Evolutionary conservation across 2,797 vertebrate species (phyloP).

Genomic region (Epinephelus malabaricus): DNA sequence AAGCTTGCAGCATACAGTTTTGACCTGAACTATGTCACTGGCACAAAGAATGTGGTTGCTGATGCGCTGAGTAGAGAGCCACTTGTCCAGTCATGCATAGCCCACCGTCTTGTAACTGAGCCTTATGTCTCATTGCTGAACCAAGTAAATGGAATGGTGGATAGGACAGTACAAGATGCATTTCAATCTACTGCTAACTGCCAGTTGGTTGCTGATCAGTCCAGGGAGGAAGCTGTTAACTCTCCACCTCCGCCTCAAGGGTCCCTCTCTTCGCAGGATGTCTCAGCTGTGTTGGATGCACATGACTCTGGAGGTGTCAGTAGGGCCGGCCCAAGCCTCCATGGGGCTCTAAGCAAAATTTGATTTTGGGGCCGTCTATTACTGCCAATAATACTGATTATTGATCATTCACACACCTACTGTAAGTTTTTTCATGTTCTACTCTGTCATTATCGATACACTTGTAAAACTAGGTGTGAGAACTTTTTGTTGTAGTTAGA

Average conservation of each 20-base stretch:
- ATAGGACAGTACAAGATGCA: constrained; percentile 26
- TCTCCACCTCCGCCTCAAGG: not conserved
- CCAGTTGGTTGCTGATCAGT: constrained; percentile 9
- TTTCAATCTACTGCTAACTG: constrained; percentile 33
- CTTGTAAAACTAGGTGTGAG: too few relatives aligned
- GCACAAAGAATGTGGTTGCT: constrained; percentile 27
- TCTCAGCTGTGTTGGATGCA: constrained; percentile 12
- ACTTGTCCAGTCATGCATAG: constrained; percentile 35
- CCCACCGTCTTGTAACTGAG: constrained; percentile 24
- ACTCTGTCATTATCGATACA: too few relatives aligned
- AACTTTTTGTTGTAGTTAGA: too few relatives aligned
- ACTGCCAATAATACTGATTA: too few relatives aligned
- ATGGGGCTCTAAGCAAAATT: too few relatives aligned
- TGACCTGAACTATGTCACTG: constrained; percentile 38
- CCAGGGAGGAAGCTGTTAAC: not conserved
- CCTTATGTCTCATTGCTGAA: not conserved
- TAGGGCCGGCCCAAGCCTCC: too few relatives aligned
- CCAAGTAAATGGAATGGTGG: not conserved
- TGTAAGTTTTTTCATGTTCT: too few relatives aligned
- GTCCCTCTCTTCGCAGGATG: constrained; percentile 8
- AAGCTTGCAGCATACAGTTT: constrained; percentile 28
- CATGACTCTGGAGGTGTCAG: constrained; percentile 6
- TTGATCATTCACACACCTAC: too few relatives aligned
- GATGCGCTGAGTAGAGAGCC: constrained; percentile 29
- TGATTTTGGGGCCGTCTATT: too few relatives aligned